Base-by-base conservation (phyloP, 2,113 vertebrate genomes). In the Cyprinodon tularosa region DNA sequence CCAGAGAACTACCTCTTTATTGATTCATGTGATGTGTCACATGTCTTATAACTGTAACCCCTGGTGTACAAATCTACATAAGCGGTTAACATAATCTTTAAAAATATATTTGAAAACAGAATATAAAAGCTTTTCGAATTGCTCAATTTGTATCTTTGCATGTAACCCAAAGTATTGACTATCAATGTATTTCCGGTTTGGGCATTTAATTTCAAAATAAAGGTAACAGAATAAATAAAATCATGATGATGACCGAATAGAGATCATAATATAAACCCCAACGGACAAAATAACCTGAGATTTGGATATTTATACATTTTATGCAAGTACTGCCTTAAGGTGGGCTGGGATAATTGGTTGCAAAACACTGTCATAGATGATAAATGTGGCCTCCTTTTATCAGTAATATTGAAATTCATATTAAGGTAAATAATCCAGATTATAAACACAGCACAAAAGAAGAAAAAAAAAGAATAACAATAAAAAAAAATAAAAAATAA, bases 161-260 rank as follows among this genome's bases (percentile, higher is more conserved):
- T 8, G 20, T 39, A 1, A 36, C 50, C 42, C 1, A 68, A 50
- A 29, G 59, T 4, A 10, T 15, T 20, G 1, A 1, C 6, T 60
- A 3, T 57, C 4, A 47, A 12, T 0, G 2, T 0, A 37, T 72
- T 85, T 88, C 84, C 66, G 73, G 69, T 79, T 71, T 48, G 7
- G 39, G 45, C 17, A 36, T 71, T 12, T 45, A n/a, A 59, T 22
- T 84, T 74, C 82, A 90, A 74, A 87, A 71, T 88, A 88, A 86
- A 86, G 17, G 42, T 29, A 62, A 5, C 12, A 37, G 12, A 1
- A 36, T 12, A 38, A 14, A 37, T n/a, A n/a, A 11, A 50, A 50
- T 50, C 12, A 50, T 12, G 48, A 50, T 50, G 29, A 29, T 29
- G 29, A 29, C 29, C 29, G 29, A 29, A 29, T 29, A 1, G 9